Conservation (phyloP, 2,797 vertebrate species). For the Cynodonichthys magdalenae region DNA sequence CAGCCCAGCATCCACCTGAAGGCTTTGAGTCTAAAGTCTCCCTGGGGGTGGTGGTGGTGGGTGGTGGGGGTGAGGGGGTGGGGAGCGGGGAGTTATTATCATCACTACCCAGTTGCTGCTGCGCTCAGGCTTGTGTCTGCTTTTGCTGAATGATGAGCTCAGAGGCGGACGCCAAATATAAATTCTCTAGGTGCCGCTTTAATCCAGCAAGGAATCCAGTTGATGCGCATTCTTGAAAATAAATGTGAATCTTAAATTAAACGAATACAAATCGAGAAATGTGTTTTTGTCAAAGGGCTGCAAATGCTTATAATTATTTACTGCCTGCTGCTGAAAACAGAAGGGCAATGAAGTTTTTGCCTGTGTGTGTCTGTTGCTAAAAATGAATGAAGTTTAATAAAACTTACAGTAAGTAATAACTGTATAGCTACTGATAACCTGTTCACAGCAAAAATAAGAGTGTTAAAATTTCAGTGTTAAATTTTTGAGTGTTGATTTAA, state of each 20-base stretch:
- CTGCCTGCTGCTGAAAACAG: too few relatives aligned
- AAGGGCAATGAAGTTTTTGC: too few relatives aligned
- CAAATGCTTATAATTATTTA: too few relatives aligned
- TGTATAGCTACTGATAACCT: too few relatives aligned
- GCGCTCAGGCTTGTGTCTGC: constrained; percentile 23
- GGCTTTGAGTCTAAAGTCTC: constrained; percentile 25
- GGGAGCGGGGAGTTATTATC: constrained; percentile 36
- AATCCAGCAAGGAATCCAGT: constrained; percentile 13
- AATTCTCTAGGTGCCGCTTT: constrained; percentile 19
- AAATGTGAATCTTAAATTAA: not conserved
- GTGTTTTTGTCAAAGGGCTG: too few relatives aligned
- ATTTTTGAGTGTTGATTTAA: too few relatives aligned
- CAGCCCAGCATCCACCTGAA: constrained; percentile 41
- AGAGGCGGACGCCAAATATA: constrained; percentile 28
- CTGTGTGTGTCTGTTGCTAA: too few relatives aligned
- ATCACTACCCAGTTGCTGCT: constrained; percentile 33
- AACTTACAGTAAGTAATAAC: too few relatives aligned
- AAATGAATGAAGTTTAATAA: too few relatives aligned
- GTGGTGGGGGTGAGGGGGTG: too few relatives aligned
- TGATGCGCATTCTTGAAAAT: not conserved
- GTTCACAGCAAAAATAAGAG: too few relatives aligned
- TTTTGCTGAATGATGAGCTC: constrained; percentile 28
- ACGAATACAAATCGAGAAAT: not conserved
- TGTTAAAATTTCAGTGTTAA: too few relatives aligned
- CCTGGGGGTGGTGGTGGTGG: constrained; percentile 20